A percentile compares a stretch with the other conserved stretches of the same genome.
Evolutionary conservation across 1,140 invertebrate genomes (phyloP).

Genomic region (Sinonovacula constricta): DNA sequence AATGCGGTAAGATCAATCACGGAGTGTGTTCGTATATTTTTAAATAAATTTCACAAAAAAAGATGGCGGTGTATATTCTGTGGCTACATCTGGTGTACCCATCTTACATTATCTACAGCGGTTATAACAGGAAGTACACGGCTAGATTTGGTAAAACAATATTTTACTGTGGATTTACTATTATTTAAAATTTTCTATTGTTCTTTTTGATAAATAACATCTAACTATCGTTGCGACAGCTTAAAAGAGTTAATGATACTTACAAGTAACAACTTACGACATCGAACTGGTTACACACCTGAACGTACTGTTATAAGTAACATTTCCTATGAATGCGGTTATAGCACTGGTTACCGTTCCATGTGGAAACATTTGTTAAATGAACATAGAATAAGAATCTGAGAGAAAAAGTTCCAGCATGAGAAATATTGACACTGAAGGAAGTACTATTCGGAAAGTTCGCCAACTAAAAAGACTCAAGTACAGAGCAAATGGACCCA

Average conservation of each 20-base stretch:
- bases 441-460: background rate
- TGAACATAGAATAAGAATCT: background rate
- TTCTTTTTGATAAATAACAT: background rate
- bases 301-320: background rate
- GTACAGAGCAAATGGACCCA: background rate
- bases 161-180: background rate
- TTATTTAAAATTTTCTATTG: background rate
- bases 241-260: constrained; percentile 8
- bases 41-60: too few species aligned
- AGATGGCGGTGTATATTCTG: too few species aligned
- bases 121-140: too few species aligned
- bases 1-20: background rate
- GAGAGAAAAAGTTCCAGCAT: background rate
- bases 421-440: constrained; percentile 9
- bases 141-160: constrained; percentile 4
- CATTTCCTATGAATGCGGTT: background rate
- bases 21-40: too few species aligned
- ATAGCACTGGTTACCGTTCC: background rate
- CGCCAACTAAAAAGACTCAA: background rate
- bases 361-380: constrained; percentile 1
- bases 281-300: background rate
- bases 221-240: background rate
- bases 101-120: too few species aligned
- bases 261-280: background rate
- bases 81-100: too few species aligned